Base-by-base conservation (phyloP, 2,113 vertebrate species). In the Ochotona princeps region DNA sequence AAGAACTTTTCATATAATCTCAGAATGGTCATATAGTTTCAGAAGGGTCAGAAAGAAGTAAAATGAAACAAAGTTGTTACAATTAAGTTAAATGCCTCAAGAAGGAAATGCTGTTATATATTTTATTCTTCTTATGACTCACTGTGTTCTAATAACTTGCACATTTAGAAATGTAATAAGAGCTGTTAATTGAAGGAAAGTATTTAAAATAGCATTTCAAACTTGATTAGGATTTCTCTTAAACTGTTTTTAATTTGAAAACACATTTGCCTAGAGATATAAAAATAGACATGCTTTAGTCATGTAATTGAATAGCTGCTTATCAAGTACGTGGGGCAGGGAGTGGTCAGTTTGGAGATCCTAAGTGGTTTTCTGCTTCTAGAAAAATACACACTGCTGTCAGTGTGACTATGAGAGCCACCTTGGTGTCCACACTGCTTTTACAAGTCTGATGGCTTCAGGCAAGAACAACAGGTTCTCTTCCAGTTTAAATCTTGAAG, bases 161-260 rank as follows among this genome's bases (percentile, higher is more conserved):
- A 89, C 3, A 86, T 35, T 60, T 74, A 35, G 13, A 4, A 17
- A 89, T 44, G 32, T 38, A 76, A 6, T 32, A 83, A 60, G 35
- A 88, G 86, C 74, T 82, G 23, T 18, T 87, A 89, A 84, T 72
- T 70, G 74, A 82, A 91, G 66, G 9, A 75, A 81, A 88, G 9
- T 26, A 28, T 57, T 67, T 67, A 73, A 89, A 96, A 81, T 65
- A 32, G 13, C 4, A 49, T 83, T 90, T 92, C 57, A 67, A 95
- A 54, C 23, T 57, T 76, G 4, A 69, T 87, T 80, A 28, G 7
- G 30, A 49, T 93, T 83, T 79, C 51, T 65, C 28, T 28, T 88
- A 21, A 78, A 9, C 82, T 49, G 9, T 57, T 96, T 85, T 73
- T 70, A 6, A 61, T 26, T 80, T 80, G 15, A 65, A 72, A 75